A percentile compares a stretch with the other conserved stretches of the same genome.
Conservation (phyloP, 2,888 invertebrate species). For the Linyphia triangularis region DNA sequence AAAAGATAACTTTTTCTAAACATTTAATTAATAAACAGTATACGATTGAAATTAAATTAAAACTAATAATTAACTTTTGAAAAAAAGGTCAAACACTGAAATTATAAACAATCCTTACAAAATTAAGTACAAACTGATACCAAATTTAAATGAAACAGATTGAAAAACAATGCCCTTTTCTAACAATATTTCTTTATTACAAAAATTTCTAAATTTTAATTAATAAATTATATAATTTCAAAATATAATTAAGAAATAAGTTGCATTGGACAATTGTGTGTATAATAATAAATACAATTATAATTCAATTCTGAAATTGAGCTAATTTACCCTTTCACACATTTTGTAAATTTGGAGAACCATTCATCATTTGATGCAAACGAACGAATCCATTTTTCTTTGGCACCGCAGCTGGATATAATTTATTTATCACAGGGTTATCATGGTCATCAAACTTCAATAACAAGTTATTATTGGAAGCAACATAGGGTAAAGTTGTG, state of each 20-base stretch:
- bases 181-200: background rate
- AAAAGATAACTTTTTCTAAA: no score
- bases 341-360: constrained; percentile 64
- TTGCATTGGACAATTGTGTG: background rate
- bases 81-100: no score
- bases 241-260: background rate
- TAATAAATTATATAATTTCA: background rate
- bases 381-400: constrained; percentile 70
- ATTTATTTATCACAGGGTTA: constrained; percentile 29
- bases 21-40: no score
- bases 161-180: background rate
- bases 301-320: constrained; percentile 4
- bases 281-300: background rate
- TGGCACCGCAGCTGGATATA: constrained; percentile 48
- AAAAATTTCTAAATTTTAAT: background rate
- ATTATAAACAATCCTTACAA: no score
- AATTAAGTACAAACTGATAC: no score
- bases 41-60: no score
- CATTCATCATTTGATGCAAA: constrained; percentile 66
- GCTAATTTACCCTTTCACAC: constrained; percentile 22
- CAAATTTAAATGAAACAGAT: background rate
- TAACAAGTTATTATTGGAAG: constrained; percentile 57
- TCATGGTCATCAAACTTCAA: constrained; percentile 55
- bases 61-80: no score
- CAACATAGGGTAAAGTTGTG: constrained; percentile 82